phyloP scores from a whole-genome alignment of 2,113 vertebrate genomes.

The Hyla sarda region DNA sequence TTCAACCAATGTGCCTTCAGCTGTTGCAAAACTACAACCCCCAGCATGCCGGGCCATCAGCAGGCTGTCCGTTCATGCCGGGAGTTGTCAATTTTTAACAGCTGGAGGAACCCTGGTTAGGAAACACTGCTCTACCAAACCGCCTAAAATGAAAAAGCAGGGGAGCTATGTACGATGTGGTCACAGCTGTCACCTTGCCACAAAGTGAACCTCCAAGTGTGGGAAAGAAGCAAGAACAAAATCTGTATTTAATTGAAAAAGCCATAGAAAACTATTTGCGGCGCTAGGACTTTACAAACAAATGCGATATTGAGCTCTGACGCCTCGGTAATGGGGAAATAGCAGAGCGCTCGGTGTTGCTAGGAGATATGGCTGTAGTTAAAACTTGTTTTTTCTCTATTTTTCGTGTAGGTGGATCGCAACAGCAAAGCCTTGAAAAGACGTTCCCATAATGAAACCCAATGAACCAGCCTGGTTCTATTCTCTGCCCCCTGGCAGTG shows the following conservation, averaged over 20 bases:
- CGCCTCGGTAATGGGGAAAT: neutral
- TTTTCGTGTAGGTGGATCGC: slow-evolving; percentile 39
- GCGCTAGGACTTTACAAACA: neutral
- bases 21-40: too few species aligned
- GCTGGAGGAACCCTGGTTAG: too few species aligned
- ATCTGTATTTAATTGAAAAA: too few species aligned
- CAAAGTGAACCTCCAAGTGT: neutral
- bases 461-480: neutral
- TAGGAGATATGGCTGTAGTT: slow-evolving; percentile 21
- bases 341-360: slow-evolving; percentile 19
- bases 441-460: neutral
- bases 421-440: neutral
- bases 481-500: neutral
- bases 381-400: neutral
- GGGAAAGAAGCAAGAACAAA: neutral
- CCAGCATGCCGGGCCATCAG: too few species aligned
- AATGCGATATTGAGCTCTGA: neutral
- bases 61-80: too few species aligned
- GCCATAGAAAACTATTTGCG: too few species aligned
- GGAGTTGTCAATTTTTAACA: too few species aligned
- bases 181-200: neutral
- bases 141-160: too few species aligned
- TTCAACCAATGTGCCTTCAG: too few species aligned
- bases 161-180: too few species aligned
- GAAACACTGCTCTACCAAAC: too few species aligned